Evolutionary conservation across 2,113 vertebrate genomes (phyloP), one percentile per base, ranked within the genome.

Genomic region (Alouatta palliata): DNA sequence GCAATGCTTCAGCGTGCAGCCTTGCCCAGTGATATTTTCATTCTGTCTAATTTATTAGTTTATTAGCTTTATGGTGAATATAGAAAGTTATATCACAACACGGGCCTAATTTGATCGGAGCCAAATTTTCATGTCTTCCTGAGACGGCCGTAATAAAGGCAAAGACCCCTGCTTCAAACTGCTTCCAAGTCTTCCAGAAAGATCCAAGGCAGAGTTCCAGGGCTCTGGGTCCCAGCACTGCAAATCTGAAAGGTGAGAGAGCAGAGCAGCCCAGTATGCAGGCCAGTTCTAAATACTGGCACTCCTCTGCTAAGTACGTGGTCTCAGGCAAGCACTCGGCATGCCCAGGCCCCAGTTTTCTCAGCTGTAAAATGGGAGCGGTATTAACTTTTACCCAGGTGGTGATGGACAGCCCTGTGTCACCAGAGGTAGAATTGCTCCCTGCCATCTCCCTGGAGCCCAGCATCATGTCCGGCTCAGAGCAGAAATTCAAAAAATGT

Each of bases 41-140:
- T 98, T 97, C 98, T 43, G 5, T 94, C 97, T 98, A 98, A 98
- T 98, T 97, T 96, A 97, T 98, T 98, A 91, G 94, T 98, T 98
- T 97, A 97, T 97, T 96, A 97, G 96, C 92, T 97, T 97, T 93
- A 94, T 56, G 92, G 94, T 81, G 96, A 91, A 43, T 87, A 43
- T 19, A 94, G 96, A 96, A 92, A 95, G 92, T 79, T 95, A 96
- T 6, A 66, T 77, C 94, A 91, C 94, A 88, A 95, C 96, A 92
- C 0, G 85, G 92, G 88, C 88, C 96, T 97, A 96, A 97, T 97
- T 73, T 79, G 88, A 97, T 97, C 97, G 68, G 79, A 96, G 95
- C 77, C 92, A 80, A 89, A 93, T 96, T 83, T 88, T 96, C 94
- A 79, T 0, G 8, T 68, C 43, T 87, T 91, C 92, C 90, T 27